A percentile compares a stretch with the other conserved stretches of the same genome.
Conservation (phyloP, 2,888 invertebrate species). For the Zaprionus bogoriensis region DNA sequence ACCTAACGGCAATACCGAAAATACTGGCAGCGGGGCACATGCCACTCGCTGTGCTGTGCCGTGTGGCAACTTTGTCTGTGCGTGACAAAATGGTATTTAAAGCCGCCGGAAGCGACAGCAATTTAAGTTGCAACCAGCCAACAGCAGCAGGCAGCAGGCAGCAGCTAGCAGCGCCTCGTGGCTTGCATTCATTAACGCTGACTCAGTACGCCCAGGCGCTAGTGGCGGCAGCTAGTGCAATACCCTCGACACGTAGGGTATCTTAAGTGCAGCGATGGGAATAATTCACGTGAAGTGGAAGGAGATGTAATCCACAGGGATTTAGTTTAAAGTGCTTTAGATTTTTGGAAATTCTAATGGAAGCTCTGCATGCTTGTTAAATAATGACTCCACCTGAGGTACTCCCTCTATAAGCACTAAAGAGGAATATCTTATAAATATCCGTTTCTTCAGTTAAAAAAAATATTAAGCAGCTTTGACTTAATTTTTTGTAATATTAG, state of each 20-base stretch:
- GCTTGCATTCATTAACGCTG: constrained; percentile 56
- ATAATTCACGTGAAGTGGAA: not conserved
- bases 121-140: constrained; percentile 80
- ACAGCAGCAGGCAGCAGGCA: too few relatives aligned
- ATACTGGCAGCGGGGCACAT: constrained; percentile 37
- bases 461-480: too few relatives aligned
- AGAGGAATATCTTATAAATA: too few relatives aligned
- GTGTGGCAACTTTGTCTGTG: constrained; percentile 70
- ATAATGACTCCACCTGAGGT: too few relatives aligned
- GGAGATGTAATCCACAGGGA: not conserved
- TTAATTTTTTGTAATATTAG: too few relatives aligned
- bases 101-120: constrained; percentile 82
- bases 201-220: constrained; percentile 32
- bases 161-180: constrained; percentile 55
- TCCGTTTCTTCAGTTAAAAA: too few relatives aligned
- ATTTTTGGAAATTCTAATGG: too few relatives aligned
- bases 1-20: constrained; percentile 43
- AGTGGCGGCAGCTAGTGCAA: not conserved
- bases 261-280: not conserved
- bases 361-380: too few relatives aligned
- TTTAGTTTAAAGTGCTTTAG: too few relatives aligned
- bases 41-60: not conserved
- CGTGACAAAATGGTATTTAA: constrained; percentile 82
- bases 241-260: constrained; percentile 4
- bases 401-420: too few relatives aligned